These are phyloP conservation scores for Baryphthengus martii DNA, from an alignment of 2,113 vertebrate species.

Conservation along the genomic window DNA sequence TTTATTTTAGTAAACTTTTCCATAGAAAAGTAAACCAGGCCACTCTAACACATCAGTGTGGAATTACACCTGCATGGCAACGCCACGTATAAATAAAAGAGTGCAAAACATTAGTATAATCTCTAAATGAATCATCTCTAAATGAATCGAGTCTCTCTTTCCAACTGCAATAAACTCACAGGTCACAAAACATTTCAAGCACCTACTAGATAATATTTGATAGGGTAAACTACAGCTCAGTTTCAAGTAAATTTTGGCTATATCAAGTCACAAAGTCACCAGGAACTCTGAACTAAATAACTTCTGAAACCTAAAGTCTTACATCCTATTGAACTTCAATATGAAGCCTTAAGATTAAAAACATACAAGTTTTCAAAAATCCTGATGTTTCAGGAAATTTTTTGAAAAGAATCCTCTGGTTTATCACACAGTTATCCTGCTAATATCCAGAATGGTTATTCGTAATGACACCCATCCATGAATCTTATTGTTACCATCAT, in stretches of 20 bases:
- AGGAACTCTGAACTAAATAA: neutral
- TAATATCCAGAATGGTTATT: neutral
- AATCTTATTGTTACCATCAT: neutral
- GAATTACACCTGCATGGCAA: neutral
- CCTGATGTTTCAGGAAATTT: neutral
- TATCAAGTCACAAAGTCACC: neutral
- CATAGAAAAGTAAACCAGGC: constrained; percentile 2
- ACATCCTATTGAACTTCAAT: neutral
- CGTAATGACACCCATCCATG: neutral
- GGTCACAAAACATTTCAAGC: neutral
- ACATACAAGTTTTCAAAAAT: neutral
- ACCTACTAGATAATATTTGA: neutral
- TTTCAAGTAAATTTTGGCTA: neutral
- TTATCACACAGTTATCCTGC: neutral
- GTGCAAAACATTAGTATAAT: neutral
- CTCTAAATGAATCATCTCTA: neutral
- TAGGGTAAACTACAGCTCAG: neutral
- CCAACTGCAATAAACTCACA: neutral
- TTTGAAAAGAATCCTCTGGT: neutral
- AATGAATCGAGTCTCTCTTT: neutral
- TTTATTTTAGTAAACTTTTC: neutral
- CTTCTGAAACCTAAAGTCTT: neutral
- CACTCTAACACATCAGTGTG: neutral
- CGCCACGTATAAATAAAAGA: neutral
- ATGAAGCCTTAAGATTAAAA: neutral